A percentile compares a stretch with the other conserved stretches of the same genome.
These are phyloP conservation scores for Lasiurus cinereus DNA, from an alignment of 2,113 vertebrate species.

Conservation along the genomic window DNA sequence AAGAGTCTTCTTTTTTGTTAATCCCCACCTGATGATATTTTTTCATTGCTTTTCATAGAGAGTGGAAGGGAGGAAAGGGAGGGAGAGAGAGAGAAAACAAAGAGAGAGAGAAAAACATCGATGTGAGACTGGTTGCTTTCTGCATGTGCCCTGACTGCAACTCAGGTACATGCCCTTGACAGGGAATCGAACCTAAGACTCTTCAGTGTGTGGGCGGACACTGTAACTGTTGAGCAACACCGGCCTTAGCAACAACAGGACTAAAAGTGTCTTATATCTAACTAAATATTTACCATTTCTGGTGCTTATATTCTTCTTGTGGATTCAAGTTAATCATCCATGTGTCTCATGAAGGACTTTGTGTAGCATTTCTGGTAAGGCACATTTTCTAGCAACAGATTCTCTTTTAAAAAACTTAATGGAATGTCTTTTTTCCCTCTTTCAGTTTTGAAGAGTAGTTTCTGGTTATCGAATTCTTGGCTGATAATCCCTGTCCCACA, in stretches of 20 bases:
- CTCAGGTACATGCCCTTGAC: no score
- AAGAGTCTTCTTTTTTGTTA: no score
- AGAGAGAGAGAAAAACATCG: no score
- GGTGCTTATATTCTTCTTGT: background rate
- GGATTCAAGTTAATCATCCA: background rate
- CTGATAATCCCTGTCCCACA: background rate
- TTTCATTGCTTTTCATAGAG: no score
- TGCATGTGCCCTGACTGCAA: no score
- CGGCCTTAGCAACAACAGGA: no score
- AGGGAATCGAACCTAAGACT: no score
- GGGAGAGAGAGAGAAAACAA: no score
- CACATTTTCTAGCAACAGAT: background rate
- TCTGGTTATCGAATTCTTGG: background rate
- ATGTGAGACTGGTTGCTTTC: no score
- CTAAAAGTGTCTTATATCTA: background rate
- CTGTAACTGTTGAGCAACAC: no score
- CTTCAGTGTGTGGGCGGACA: no score
- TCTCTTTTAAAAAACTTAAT: background rate
- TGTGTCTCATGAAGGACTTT: background rate
- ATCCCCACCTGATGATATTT: background rate
- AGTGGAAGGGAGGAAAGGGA: no score
- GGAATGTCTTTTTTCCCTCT: background rate
- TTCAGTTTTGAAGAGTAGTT: constrained; percentile 13
- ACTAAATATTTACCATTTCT: background rate
- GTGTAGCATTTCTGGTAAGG: background rate